Conservation (phyloP, 2,797 vertebrate genomes). For the Aldrovandia affinis region DNA sequence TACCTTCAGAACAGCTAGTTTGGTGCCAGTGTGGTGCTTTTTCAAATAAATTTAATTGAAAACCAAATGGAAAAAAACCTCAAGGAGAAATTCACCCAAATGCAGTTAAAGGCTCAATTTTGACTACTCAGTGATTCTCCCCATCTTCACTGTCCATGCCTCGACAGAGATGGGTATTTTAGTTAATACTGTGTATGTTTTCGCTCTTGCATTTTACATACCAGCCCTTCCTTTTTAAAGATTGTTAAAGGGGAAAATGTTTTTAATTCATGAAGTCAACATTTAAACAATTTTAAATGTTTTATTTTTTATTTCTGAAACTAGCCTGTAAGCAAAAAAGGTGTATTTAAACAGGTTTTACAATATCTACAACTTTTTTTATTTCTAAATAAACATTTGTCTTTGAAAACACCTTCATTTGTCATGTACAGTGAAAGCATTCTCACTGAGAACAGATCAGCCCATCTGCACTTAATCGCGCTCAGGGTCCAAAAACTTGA, state of each 20-base stretch:
- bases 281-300: constrained; percentile 65
- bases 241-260: constrained; percentile 42
- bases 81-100: constrained; percentile 21
- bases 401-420: constrained; percentile 58
- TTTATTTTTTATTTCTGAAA: constrained; percentile 70
- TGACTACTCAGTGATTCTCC: background rate
- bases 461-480: background rate
- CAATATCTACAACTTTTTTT: constrained; percentile 67
- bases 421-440: constrained; percentile 25
- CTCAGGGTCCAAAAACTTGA: background rate
- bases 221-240: constrained; percentile 59
- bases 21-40: constrained; percentile 20
- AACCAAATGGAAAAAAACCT: constrained; percentile 15
- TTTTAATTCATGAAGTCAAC: constrained; percentile 52
- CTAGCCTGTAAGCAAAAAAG: constrained; percentile 66
- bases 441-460: background rate
- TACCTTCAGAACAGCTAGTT: constrained; percentile 7
- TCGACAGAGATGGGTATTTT: constrained; percentile 18
- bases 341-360: constrained; percentile 71
- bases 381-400: constrained; percentile 78
- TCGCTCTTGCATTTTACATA: constrained; percentile 47
- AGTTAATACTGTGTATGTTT: constrained; percentile 36
- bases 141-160: background rate
- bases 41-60: constrained; percentile 4
- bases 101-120: background rate